A percentile compares a stretch with the other conserved stretches of the same genome.
These are phyloP conservation scores for Camelus bactrianus DNA, from an alignment of 2,113 vertebrate species.

Conservation along the genomic window DNA sequence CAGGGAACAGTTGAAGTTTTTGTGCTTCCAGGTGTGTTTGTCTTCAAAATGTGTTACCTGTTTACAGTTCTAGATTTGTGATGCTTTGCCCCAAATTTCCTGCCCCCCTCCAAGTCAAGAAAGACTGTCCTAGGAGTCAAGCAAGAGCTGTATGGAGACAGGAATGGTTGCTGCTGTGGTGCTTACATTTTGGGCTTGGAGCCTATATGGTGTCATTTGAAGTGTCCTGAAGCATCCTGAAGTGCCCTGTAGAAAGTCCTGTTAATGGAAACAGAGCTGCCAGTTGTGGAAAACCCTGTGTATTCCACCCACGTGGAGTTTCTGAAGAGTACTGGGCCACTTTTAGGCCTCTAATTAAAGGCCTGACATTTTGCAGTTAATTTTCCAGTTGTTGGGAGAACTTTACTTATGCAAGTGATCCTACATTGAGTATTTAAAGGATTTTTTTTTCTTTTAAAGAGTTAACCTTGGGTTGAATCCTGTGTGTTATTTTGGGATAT, in stretches of 20 bases:
- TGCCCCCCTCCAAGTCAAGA: not conserved
- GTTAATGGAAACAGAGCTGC: slow-evolving; percentile 76
- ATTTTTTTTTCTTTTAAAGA: not conserved
- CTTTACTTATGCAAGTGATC: slow-evolving; percentile 54
- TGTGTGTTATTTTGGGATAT: not conserved
- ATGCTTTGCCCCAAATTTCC: not conserved
- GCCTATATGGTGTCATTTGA: slow-evolving; percentile 53
- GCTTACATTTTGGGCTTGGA: slow-evolving; percentile 64
- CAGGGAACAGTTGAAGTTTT: slow-evolving; percentile 14
- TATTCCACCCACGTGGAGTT: slow-evolving; percentile 65
- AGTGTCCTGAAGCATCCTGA: slow-evolving; percentile 78
- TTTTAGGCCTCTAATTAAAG: slow-evolving; percentile 68
- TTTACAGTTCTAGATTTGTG: not conserved
- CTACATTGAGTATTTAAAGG: slow-evolving; percentile 30
- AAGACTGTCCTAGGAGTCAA: not conserved
- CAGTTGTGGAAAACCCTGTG: slow-evolving; percentile 73
- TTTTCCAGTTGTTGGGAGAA: slow-evolving; percentile 67
- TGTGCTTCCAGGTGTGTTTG: slow-evolving; percentile 17
- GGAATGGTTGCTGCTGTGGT: slow-evolving; percentile 33
- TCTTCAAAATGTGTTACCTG: slow-evolving; percentile 38
- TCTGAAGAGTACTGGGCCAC: slow-evolving; percentile 53
- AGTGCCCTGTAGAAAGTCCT: slow-evolving; percentile 71
- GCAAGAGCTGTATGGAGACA: not conserved
- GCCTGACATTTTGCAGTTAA: slow-evolving; percentile 71
- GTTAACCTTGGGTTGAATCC: not conserved